phyloP scores from a whole-genome alignment of 2,888 invertebrate species.

The Onchidella celtica region DNA sequence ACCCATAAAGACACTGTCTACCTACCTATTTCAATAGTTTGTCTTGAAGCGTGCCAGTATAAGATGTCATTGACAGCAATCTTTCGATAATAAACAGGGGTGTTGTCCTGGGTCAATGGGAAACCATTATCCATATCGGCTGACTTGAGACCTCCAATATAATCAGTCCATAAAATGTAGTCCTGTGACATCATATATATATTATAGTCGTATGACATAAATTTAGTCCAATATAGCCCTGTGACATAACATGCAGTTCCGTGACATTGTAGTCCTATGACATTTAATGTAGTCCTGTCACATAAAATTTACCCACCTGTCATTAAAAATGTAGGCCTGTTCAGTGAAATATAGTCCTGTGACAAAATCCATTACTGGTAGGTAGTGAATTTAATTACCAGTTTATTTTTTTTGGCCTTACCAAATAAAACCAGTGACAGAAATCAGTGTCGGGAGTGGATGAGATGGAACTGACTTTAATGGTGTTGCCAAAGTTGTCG shows the following conservation, averaged over 20 bases:
- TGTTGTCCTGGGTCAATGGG: not conserved
- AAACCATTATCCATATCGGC: conserved; percentile 47
- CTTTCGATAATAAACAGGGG: not conserved
- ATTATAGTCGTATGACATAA: not conserved
- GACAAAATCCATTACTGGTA: not conserved
- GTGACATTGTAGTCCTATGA: no score
- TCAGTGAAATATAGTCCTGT: no score
- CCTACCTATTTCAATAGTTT: conserved; percentile 27
- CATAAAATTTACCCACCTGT: no score
- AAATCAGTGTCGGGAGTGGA: no score
- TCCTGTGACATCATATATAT: conserved; percentile 32
- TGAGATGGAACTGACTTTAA: no score
- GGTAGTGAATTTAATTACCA: no score
- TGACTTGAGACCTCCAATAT: conserved; percentile 38
- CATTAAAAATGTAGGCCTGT: no score
- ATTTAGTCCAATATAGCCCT: not conserved
- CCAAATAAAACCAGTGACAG: no score
- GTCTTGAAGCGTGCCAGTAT: conserved; percentile 47
- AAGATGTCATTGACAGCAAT: conserved; percentile 41
- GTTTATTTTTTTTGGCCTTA: no score
- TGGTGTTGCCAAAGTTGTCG: no score
- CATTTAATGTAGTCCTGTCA: no score
- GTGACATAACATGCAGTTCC: not conserved
- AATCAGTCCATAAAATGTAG: conserved; percentile 51
- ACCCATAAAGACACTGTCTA: no score